phyloP scores from a whole-genome alignment of 2,888 invertebrate genomes.

The Phaedon cochleariae region DNA sequence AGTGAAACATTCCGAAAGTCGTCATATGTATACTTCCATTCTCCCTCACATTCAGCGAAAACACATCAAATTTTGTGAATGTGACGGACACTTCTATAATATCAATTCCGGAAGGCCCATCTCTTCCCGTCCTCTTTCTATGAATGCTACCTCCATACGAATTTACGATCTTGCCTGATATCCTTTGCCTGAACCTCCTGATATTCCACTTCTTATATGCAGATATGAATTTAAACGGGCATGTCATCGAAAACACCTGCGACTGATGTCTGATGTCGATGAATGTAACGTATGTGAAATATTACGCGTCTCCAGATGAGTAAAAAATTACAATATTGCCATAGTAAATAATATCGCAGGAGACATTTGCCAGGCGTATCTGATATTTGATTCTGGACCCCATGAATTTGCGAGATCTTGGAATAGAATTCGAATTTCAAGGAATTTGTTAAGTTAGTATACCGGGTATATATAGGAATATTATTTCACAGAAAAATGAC shows the following conservation, averaged over 20 bases:
- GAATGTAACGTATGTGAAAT: constrained; percentile 51
- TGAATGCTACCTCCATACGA: constrained; percentile 46
- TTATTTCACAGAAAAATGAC: no score
- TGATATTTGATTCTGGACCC: constrained; percentile 2
- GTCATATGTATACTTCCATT: no score
- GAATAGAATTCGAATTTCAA: no score
- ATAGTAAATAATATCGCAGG: constrained; percentile 27
- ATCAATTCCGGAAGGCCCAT: constrained; percentile 39
- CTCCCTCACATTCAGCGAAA: background rate
- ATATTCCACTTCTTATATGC: constrained; percentile 43
- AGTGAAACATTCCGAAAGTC: no score
- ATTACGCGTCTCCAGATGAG: constrained; percentile 40
- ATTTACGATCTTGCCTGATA: constrained; percentile 42
- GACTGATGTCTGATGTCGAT: constrained; percentile 50
- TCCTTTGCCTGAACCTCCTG: constrained; percentile 16
- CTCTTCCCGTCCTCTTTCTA: constrained; percentile 35
- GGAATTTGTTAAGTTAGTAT: no score
- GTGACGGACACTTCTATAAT: constrained; percentile 35
- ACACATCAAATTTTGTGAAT: constrained; percentile 19
- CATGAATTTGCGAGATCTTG: no score
- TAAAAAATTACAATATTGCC: constrained; percentile 36
- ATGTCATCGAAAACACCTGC: constrained; percentile 53
- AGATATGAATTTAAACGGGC: constrained; percentile 56
- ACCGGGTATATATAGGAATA: no score
- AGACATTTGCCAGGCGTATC: constrained; percentile 16